Evolutionary conservation across 2,113 vertebrate species (phyloP), one percentile per base, ranked within the genome.

Genomic region (Oreochromis niloticus): DNA sequence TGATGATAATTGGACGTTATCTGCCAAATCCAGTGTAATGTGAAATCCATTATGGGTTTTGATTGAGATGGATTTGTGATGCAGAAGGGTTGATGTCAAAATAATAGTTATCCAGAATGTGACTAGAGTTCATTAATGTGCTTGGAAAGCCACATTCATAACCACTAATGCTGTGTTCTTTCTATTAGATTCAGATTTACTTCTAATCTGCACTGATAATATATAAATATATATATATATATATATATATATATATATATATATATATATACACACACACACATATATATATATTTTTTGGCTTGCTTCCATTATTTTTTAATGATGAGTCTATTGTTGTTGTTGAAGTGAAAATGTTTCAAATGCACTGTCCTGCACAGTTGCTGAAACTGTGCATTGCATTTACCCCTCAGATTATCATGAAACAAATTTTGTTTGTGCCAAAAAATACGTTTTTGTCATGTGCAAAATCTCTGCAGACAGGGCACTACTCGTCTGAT

Each of bases 161-260:
- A 57, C 27, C 34, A 82, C 80, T 73, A 46, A 22, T 80, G 14
- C 19, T 66, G 7, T 80, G 10, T 24, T 82, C 9, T 50, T 82
- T 80, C 27, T 41, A 55, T 43, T 84, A 79, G 24, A n/a, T 84
- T 90, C 32, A 48, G 7, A 56, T 84, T 68, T 30, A 36, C 22
- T 78, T 82, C 34, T 13, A 52, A 12, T 19, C 66, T 86, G 88
- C 86, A 89, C 86, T 92, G 88, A 87, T 50, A 36, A 9, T 36
- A n/a, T 63, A 19, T 63, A 63, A 4, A 10, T 43, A 43, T 43
- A 13, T 59, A 34, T 34, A 2, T 32, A 61, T 19, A 52, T 34
- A 36, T 36, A 63, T 7, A 9, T 36, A n/a, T 63, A 19, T 63
- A 63, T 10, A 10, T 43, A 43, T 43, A 13, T 59, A 34, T 34